Evolutionary conservation across 2,888 invertebrate species (phyloP).

Genomic region (Periphyllus acericola): DNA sequence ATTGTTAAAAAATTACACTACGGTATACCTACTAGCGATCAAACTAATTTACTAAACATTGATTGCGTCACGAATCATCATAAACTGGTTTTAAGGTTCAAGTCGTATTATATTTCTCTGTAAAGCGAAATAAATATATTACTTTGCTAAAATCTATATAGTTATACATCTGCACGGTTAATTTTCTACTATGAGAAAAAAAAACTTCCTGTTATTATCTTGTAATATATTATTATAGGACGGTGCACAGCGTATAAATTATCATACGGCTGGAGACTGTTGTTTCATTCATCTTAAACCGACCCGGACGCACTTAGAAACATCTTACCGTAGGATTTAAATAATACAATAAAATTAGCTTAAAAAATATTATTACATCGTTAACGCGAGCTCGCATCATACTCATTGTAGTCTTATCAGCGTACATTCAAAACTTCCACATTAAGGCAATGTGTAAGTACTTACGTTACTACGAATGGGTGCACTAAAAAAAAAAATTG

Average conservation of each 20-base stretch:
- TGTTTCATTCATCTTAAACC: not conserved
- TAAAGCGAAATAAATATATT: not conserved
- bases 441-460: no score
- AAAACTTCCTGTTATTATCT: not conserved
- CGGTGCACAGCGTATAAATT: not conserved
- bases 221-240: not conserved
- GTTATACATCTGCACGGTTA: no score
- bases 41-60: conserved; percentile 21
- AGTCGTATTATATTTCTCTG: not conserved
- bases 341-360: no score
- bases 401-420: no score
- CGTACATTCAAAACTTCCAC: no score
- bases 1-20: not conserved
- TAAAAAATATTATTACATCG: no score
- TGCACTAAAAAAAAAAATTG: no score
- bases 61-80: conserved; percentile 22
- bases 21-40: not conserved
- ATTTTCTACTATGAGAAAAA: not conserved
- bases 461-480: no score
- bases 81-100: conserved; percentile 8
- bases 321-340: no score
- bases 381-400: no score
- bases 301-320: not conserved
- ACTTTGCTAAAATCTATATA: not conserved
- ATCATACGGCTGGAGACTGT: not conserved